Evolutionary conservation across 2,888 invertebrate genomes (phyloP).

Genomic region (Aspidapion aeneum): DNA sequence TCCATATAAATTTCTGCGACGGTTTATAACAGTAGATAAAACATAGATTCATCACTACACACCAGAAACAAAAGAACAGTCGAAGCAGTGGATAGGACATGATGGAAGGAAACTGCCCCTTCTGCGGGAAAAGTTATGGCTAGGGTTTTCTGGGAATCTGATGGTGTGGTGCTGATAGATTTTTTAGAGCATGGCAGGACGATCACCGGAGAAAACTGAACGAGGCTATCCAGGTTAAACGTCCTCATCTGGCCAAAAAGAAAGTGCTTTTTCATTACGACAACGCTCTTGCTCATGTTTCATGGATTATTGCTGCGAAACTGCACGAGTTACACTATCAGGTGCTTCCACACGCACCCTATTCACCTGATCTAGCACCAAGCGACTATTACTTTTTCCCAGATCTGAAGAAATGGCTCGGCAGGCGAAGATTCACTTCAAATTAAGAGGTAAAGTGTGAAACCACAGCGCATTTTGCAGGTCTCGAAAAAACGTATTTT

Average conservation of each 20-base stretch:
- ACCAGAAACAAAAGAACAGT: no score
- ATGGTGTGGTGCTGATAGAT: no score
- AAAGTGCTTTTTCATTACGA: background rate
- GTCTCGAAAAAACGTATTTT: conserved; percentile 9
- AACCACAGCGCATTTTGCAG: background rate
- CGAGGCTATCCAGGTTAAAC: no score
- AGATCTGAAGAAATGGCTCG: conserved; percentile 17
- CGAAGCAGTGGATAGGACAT: no score
- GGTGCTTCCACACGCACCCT: conserved; percentile 15
- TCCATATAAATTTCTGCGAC: background rate
- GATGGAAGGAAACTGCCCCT: no score
- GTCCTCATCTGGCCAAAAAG: background rate
- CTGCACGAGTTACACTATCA: conserved; percentile 16
- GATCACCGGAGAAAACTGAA: no score
- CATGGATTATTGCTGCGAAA: conserved; percentile 5
- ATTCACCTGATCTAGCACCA: conserved; percentile 16
- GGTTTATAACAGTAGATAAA: background rate
- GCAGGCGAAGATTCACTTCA: conserved; percentile 23
- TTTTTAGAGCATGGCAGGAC: no score
- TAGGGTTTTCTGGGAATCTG: conserved; percentile 28
- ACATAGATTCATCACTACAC: conserved; percentile 11
- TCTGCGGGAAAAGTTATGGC: no score
- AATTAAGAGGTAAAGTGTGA: background rate
- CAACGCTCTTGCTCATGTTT: background rate
- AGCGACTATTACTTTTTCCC: conserved; percentile 13